phyloP scores from a whole-genome alignment of 2,888 invertebrate genomes.

The Ormyrus rosae region DNA sequence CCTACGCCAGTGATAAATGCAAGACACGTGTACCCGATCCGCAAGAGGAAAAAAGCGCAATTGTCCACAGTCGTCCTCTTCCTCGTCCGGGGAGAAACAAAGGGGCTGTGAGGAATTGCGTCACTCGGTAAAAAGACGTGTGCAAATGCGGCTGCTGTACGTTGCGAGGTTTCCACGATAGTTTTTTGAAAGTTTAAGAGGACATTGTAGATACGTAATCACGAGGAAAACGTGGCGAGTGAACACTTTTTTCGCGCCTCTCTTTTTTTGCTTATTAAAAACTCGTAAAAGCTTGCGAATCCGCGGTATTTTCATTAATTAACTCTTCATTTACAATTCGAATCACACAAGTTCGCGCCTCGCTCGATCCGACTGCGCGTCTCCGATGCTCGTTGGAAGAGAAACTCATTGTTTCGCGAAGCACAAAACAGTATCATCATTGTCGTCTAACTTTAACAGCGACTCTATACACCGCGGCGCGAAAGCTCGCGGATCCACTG shows the following conservation, averaged over 20 bases:
- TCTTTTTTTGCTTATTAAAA: too few species aligned
- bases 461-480: background rate
- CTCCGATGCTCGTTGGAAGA: too few species aligned
- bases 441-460: background rate
- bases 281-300: too few species aligned
- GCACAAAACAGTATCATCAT: background rate
- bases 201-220: too few species aligned
- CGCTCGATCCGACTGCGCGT: too few species aligned
- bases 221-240: constrained; percentile 16
- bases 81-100: background rate
- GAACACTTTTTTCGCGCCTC: too few species aligned
- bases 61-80: background rate
- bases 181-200: background rate
- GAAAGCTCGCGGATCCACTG: too few species aligned
- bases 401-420: too few species aligned
- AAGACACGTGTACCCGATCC: constrained; percentile 58
- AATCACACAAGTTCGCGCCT: too few species aligned
- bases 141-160: background rate
- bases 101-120: background rate
- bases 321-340: too few species aligned
- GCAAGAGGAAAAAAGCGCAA: background rate
- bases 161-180: constrained; percentile 7
- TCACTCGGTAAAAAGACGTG: background rate
- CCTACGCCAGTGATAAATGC: constrained; percentile 58
- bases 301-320: too few species aligned